Evolutionary conservation across 2,888 invertebrate genomes (phyloP).

Genomic region (Halictus ligatus): DNA sequence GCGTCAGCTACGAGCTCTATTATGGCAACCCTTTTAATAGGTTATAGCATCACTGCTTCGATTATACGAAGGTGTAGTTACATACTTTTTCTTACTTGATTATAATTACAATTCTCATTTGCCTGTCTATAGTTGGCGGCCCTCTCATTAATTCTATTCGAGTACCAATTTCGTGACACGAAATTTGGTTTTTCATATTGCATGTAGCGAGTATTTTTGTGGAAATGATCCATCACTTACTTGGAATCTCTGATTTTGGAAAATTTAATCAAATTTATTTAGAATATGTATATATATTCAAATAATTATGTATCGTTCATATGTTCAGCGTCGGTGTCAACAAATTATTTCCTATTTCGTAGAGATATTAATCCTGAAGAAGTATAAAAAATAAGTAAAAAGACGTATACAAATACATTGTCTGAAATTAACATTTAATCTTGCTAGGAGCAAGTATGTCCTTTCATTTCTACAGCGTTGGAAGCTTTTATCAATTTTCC

Average conservation of each 20-base stretch:
- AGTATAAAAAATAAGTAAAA: no score
- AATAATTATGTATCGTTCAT: no score
- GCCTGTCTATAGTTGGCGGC: not conserved
- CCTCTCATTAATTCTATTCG: not conserved
- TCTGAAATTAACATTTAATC: no score
- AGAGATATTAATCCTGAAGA: no score
- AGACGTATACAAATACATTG: no score
- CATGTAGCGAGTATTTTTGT: not conserved
- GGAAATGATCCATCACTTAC: not conserved
- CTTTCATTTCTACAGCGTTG: not conserved
- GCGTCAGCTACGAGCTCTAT: slow-evolving; percentile 61
- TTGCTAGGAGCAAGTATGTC: no score
- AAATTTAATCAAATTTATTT: not conserved
- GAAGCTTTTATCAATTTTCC: not conserved
- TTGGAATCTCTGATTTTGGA: not conserved
- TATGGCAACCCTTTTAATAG: slow-evolving; percentile 61
- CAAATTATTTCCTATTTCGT: no score
- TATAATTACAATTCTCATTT: not conserved
- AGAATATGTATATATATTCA: no score
- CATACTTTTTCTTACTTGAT: not conserved
- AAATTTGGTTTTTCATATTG: no score
- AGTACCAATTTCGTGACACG: not conserved
- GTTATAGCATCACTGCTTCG: slow-evolving; percentile 49
- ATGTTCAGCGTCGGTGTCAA: no score
- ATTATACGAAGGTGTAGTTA: no score